Conservation (phyloP, 1,140 invertebrate species). For the Pseudomyrmex cubaensis region DNA sequence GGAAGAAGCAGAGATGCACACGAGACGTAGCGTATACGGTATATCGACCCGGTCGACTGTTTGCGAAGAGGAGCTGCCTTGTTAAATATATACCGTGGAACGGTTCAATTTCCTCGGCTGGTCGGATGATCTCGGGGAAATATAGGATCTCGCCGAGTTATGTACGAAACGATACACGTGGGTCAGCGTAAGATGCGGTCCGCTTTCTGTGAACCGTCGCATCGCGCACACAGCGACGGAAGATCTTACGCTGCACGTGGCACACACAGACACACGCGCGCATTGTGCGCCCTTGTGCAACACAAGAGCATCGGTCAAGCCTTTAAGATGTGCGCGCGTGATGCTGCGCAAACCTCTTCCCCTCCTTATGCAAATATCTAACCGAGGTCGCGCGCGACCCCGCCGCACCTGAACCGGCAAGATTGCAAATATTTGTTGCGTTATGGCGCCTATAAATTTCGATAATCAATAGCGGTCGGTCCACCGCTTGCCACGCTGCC, state of each 20-base stretch:
- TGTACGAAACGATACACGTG: slow-evolving; percentile 29
- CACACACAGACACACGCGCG: no score
- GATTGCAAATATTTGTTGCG: slow-evolving; percentile 65
- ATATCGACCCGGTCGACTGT: slow-evolving; percentile 39
- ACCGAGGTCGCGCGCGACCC: not conserved
- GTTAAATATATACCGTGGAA: slow-evolving; percentile 65
- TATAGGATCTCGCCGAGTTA: slow-evolving; percentile 50
- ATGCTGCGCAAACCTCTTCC: not conserved
- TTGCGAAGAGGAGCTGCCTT: slow-evolving; percentile 45
- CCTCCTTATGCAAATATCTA: not conserved
- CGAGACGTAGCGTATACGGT: slow-evolving; percentile 8
- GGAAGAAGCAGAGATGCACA: slow-evolving; percentile 25
- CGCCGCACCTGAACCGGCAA: slow-evolving; percentile 16
- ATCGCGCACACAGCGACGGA: not conserved
- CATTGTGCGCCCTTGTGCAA: no score
- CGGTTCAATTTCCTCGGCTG: slow-evolving; percentile 54
- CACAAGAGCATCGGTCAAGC: no score
- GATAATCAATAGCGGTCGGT: slow-evolving; percentile 61
- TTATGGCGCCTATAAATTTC: slow-evolving; percentile 62
- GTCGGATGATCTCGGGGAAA: slow-evolving; percentile 55
- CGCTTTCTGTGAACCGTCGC: not conserved
- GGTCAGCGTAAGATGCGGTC: slow-evolving; percentile 27
- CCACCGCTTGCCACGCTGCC: slow-evolving; percentile 7
- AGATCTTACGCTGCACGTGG: no score
- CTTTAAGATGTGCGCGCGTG: not conserved